Evolutionary conservation across 1,140 invertebrate species (phyloP).

Genomic region (Cyrtorhinus lividipennis): DNA sequence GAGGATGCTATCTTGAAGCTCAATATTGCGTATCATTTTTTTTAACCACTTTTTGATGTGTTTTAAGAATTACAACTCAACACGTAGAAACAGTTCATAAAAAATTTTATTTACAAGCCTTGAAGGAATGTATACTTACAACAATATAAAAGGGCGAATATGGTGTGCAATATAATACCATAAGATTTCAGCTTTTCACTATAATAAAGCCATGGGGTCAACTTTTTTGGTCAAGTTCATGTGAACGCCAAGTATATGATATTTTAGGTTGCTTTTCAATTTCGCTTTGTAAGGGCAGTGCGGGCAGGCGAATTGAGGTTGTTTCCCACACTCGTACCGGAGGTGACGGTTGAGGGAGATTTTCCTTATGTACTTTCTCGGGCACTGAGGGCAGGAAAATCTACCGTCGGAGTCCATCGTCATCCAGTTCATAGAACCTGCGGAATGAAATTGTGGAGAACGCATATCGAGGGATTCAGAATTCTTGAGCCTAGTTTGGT

Average conservation of each 20-base stretch:
- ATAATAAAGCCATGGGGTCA: no score
- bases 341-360: constrained; percentile 23
- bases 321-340: constrained; percentile 22
- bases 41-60: no score
- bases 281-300: constrained; percentile 24
- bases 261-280: neutral
- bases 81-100: no score
- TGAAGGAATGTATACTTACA: no score
- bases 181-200: no score
- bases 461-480: no score
- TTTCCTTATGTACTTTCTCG: constrained; percentile 21
- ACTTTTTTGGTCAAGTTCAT: constrained; percentile 15
- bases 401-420: neutral
- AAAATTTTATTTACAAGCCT: no score
- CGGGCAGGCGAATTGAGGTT: constrained; percentile 22
- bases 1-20: no score
- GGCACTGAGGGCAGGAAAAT: constrained; percentile 21
- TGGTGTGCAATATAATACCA: neutral
- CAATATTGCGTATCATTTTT: no score
- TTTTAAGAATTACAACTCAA: no score
- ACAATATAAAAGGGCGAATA: neutral
- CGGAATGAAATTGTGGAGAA: no score
- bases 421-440: constrained; percentile 10
- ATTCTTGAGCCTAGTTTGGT: no score
- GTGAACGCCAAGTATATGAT: constrained; percentile 28